Percentiles rank a stretch among this genome's conserved stretches.
These are phyloP conservation scores for Phrynocephalus forsythii DNA, from an alignment of 2,797 vertebrate genomes.

Conservation along the genomic window DNA sequence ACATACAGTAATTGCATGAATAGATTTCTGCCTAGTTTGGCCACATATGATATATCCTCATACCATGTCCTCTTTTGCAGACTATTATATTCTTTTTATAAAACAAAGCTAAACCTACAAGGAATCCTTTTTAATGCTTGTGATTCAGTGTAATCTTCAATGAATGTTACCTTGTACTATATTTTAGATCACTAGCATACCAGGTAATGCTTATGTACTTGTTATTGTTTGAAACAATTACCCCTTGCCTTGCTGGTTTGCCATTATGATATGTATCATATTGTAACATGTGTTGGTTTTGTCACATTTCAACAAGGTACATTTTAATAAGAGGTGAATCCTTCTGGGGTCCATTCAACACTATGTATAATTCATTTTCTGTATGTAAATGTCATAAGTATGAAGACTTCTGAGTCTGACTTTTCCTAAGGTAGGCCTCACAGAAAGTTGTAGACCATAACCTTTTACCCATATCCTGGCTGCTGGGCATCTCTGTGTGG, in stretches of 20 bases:
- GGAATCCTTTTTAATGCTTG: constrained; percentile 34
- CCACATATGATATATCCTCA: too few relatives aligned
- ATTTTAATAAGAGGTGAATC: constrained; percentile 53
- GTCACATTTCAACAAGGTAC: constrained; percentile 8
- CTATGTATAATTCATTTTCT: constrained; percentile 62
- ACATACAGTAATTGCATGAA: too few relatives aligned
- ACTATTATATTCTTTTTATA: constrained; percentile 5
- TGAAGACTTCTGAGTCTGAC: constrained; percentile 39
- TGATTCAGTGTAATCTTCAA: constrained; percentile 39
- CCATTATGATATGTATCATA: constrained; percentile 16
- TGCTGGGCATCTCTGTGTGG: constrained; percentile 31
- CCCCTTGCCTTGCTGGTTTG: constrained; percentile 17
- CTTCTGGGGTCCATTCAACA: constrained; percentile 46
- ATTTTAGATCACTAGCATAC: background rate
- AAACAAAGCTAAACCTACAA: constrained; percentile 33
- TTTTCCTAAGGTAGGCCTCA: constrained; percentile 56
- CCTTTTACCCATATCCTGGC: constrained; percentile 30
- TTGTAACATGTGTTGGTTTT: constrained; percentile 60
- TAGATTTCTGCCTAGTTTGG: too few relatives aligned
- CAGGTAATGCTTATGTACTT: constrained; percentile 34
- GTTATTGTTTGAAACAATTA: constrained; percentile 47
- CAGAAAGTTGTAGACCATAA: constrained; percentile 58
- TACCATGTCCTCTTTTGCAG: constrained; percentile 16
- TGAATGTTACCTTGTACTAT: background rate
- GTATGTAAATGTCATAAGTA: constrained; percentile 53